Conservation (phyloP, 2,797 vertebrate genomes). For the Gorsachius magnificus region DNA sequence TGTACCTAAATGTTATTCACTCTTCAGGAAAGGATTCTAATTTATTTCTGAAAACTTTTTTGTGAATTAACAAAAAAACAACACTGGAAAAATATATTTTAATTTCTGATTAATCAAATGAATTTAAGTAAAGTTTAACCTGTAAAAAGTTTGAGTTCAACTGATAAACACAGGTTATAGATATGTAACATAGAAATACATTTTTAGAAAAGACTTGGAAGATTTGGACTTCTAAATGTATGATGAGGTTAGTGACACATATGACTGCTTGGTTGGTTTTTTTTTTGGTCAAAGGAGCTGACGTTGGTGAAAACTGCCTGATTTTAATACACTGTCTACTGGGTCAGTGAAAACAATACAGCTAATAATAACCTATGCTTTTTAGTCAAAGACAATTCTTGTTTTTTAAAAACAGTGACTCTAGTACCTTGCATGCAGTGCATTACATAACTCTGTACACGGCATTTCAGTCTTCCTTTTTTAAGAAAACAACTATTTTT, state of each 20-base stretch:
- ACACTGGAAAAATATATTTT: background rate
- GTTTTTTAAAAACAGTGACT: background rate
- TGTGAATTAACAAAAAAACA: background rate
- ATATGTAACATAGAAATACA: background rate
- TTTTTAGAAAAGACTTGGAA: background rate
- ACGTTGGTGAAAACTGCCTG: background rate
- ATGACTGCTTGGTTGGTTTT: background rate
- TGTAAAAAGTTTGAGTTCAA: background rate
- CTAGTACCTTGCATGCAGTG: background rate
- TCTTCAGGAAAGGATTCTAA: background rate
- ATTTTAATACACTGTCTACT: background rate
- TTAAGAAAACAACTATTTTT: background rate
- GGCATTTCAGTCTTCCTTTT: background rate
- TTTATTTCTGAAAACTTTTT: background rate
- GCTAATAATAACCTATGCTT: background rate
- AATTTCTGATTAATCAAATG: background rate
- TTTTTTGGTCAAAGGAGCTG: background rate
- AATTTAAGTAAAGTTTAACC: background rate
- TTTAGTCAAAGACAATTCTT: background rate
- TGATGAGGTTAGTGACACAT: background rate
- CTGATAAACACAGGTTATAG: background rate
- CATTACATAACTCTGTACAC: background rate
- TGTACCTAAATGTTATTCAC: accelerated
- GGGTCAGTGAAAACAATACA: background rate
- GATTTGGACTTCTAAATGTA: background rate